Percentiles rank a stretch among this genome's conserved stretches.
Conservation (phyloP, 2,797 vertebrate genomes). For the Hephaestus fuliginosus region DNA sequence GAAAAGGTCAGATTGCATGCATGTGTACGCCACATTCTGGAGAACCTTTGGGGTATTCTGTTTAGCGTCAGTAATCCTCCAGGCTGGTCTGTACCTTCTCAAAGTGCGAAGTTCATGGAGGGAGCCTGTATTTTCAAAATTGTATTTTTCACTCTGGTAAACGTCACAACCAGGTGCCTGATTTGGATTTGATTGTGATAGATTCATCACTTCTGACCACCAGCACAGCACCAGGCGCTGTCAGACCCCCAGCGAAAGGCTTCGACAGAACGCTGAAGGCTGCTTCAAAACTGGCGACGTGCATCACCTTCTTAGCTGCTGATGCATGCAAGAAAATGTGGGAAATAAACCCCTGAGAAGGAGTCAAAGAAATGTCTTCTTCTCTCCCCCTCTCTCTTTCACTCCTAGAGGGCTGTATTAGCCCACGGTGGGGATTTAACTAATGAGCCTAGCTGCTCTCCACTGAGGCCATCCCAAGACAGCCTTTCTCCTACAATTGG, state of each 20-base stretch:
- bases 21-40: conserved; percentile 51
- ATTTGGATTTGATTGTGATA: conserved; percentile 20
- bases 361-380: conserved; percentile 85
- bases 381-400: conserved; percentile 77
- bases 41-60: conserved; percentile 57
- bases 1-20: conserved; percentile 81
- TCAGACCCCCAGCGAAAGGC: conserved; percentile 43
- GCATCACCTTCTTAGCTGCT: conserved; percentile 84
- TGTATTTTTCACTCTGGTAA: neutral
- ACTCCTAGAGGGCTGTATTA: conserved; percentile 86
- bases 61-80: conserved; percentile 25
- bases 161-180: neutral
- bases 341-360: conserved; percentile 83
- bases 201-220: conserved; percentile 62
- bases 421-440: conserved; percentile 89
- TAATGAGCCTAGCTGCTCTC: conserved; percentile 89
- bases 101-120: conserved; percentile 45
- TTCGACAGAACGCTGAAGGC: conserved; percentile 70
- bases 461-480: conserved; percentile 87
- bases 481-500: conserved; percentile 90
- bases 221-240: conserved; percentile 16
- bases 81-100: conserved; percentile 29
- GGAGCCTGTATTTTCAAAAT: neutral
- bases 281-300: conserved; percentile 65
- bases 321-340: conserved; percentile 87